A percentile compares a stretch with the other conserved stretches of the same genome.
These are phyloP conservation scores for Coecobrya sp. DNA, from an alignment of 2,888 invertebrate genomes.

Conservation along the genomic window DNA sequence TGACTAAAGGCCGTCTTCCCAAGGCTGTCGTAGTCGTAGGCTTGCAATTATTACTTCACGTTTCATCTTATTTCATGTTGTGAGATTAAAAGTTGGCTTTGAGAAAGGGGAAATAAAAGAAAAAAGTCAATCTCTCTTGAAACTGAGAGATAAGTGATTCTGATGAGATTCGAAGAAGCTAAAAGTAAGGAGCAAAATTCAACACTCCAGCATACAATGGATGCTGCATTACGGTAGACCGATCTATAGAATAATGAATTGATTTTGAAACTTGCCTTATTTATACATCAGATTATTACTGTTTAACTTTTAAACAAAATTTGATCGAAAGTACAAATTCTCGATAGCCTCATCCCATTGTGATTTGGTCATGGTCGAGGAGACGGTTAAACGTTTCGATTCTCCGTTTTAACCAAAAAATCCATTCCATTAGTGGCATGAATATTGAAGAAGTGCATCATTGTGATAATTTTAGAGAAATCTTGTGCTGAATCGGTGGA, in stretches of 20 bases:
- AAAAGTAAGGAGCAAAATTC: background rate
- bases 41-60: background rate
- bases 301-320: too few relatives aligned
- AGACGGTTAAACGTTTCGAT: too few relatives aligned
- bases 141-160: background rate
- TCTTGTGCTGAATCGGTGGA: too few relatives aligned
- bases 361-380: too few relatives aligned
- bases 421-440: too few relatives aligned
- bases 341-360: too few relatives aligned
- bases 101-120: background rate
- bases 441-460: too few relatives aligned
- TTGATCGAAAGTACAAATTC: too few relatives aligned
- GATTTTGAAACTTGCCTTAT: background rate
- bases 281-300: too few relatives aligned
- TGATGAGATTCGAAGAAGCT: background rate
- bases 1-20: background rate
- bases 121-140: background rate
- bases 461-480: too few relatives aligned
- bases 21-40: background rate
- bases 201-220: background rate
- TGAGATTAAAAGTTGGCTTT: conserved; percentile 5
- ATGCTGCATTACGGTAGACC: background rate
- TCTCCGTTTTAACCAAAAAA: too few relatives aligned
- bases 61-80: background rate
- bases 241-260: background rate